A percentile compares a stretch with the other conserved stretches of the same genome.
These are phyloP conservation scores for Aphis gossypii DNA, from an alignment of 1,140 invertebrate species.

Conservation along the genomic window DNA sequence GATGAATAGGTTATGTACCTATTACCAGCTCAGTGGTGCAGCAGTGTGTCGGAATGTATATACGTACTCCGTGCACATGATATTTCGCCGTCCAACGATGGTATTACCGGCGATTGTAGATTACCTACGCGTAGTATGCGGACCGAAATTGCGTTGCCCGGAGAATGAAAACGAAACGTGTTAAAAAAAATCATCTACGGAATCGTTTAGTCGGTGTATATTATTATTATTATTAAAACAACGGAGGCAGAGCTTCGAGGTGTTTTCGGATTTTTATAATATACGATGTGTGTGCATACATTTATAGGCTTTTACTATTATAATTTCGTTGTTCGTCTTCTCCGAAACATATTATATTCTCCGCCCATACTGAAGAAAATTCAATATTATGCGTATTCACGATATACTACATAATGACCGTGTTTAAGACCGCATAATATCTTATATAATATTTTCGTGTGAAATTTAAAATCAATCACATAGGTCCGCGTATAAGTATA, in stretches of 20 bases:
- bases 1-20: not conserved
- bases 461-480: not conserved
- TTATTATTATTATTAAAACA: constrained; percentile 21
- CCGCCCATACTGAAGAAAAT: too few relatives aligned
- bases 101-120: not conserved
- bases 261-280: not conserved
- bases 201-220: not conserved
- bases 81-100: not conserved
- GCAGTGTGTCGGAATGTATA: not conserved
- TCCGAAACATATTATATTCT: not conserved
- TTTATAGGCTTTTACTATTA: not conserved
- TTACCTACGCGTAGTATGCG: not conserved
- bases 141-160: not conserved
- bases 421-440: not conserved
- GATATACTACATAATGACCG: not conserved
- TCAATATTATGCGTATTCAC: not conserved
- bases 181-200: not conserved
- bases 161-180: not conserved
- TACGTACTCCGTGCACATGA: not conserved
- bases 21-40: not conserved
- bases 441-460: not conserved
- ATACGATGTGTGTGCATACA: not conserved
- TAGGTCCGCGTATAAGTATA: too few relatives aligned
- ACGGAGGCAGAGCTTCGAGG: not conserved
- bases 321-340: not conserved